These are phyloP conservation scores for Lycorma delicatula DNA, from an alignment of 1,140 invertebrate genomes.

Conservation along the genomic window DNA sequence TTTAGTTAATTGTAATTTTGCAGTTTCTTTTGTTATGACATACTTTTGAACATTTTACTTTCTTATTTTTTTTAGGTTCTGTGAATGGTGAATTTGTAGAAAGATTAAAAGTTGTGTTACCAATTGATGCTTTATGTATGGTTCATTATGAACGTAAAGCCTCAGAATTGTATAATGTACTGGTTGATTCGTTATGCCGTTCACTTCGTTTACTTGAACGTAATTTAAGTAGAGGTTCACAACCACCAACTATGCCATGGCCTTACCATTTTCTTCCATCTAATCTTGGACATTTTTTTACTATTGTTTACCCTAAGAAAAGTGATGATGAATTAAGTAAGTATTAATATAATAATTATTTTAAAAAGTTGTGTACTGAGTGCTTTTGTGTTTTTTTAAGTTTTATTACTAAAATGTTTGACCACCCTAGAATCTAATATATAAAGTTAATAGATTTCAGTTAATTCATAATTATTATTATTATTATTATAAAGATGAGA, in stretches of 20 bases:
- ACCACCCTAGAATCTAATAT: too few species aligned
- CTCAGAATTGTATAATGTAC: conserved; percentile 54
- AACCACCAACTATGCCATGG: conserved; percentile 43
- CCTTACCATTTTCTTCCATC: conserved; percentile 53
- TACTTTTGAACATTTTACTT: too few species aligned
- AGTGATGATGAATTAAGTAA: conserved; percentile 54
- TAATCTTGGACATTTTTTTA: conserved; percentile 63
- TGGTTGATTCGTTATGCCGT: conserved; percentile 61
- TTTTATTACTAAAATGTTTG: conserved; percentile 16
- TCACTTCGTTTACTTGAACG: conserved; percentile 53
- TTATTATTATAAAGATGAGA: too few species aligned
- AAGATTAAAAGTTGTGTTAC: conserved; percentile 46
- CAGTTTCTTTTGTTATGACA: too few species aligned
- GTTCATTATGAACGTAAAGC: conserved; percentile 53
- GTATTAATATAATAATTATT: conserved; percentile 25
- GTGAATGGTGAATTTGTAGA: conserved; percentile 28
- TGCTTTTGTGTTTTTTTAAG: conserved; percentile 26
- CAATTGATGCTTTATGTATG: conserved; percentile 60
- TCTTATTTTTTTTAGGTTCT: too few species aligned
- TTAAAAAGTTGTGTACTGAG: conserved; percentile 15
- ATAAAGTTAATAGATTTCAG: too few species aligned
- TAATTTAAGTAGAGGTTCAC: conserved; percentile 43
- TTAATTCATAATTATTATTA: too few species aligned
- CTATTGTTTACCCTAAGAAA: conserved; percentile 56
- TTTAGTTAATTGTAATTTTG: too few species aligned